A percentile compares a stretch with the other conserved stretches of the same genome.
phyloP scores from a whole-genome alignment of 2,888 invertebrate genomes.

The Carabus problematicus region DNA sequence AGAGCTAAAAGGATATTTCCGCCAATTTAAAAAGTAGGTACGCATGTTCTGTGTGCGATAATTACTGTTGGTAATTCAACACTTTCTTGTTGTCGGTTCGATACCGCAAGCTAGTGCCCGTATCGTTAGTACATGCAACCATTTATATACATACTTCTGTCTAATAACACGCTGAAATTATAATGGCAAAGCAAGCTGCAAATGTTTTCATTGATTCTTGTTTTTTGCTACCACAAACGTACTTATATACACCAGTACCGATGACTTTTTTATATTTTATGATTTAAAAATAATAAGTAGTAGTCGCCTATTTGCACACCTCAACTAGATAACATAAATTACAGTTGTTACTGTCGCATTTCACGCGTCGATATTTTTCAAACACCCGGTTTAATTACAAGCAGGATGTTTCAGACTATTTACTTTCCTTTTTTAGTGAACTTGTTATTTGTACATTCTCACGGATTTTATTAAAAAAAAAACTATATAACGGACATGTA shows the following conservation, averaged over 20 bases:
- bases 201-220: not conserved
- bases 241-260: not conserved
- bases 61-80: constrained; percentile 33
- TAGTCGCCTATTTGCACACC: constrained; percentile 22
- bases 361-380: constrained; percentile 39
- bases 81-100: constrained; percentile 30
- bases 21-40: constrained; percentile 21
- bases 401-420: constrained; percentile 29
- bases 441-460: not conserved
- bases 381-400: constrained; percentile 36
- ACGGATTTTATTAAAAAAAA: too few species aligned
- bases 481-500: too few species aligned
- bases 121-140: constrained; percentile 12
- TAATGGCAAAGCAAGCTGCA: constrained; percentile 10
- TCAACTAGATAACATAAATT: constrained; percentile 30
- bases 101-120: constrained; percentile 30
- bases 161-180: constrained; percentile 1
- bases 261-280: not conserved
- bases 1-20: constrained; percentile 33
- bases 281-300: constrained; percentile 11
- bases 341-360: constrained; percentile 40
- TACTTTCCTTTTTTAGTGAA: constrained; percentile 2
- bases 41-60: constrained; percentile 12
- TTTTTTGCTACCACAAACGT: not conserved
- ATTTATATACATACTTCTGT: not conserved